Evolutionary conservation across 2,113 vertebrate genomes (phyloP).

Genomic region (Triplophysa tibetana): DNA sequence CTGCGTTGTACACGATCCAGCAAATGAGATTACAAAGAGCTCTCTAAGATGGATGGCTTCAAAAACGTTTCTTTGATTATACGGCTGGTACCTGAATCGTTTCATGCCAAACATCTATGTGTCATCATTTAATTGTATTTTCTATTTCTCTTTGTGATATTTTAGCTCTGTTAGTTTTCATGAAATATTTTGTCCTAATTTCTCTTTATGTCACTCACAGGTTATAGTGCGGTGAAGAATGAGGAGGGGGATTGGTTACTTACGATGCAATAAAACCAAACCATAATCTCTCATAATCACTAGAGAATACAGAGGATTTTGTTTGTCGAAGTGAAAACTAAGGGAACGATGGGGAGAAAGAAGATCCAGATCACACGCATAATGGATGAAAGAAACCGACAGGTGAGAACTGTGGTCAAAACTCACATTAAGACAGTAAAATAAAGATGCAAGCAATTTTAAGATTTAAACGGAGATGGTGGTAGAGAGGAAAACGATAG

Average conservation of each 20-base stretch:
- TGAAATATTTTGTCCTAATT: not conserved
- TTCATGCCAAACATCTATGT: not conserved
- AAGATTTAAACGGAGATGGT: too few relatives aligned
- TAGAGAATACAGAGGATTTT: conserved; percentile 63
- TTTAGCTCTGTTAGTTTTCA: not conserved
- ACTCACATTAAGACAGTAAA: too few relatives aligned
- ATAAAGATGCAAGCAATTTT: too few relatives aligned
- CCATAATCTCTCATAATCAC: conserved; percentile 66
- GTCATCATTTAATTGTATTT: not conserved
- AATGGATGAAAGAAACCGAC: conserved; percentile 94
- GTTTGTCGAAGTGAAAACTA: conserved; percentile 69
- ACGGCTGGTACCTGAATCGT: not conserved
- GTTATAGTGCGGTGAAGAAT: conserved; percentile 57
- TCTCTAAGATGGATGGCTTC: conserved; percentile 16
- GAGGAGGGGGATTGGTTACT: conserved; percentile 60
- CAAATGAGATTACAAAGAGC: conserved; percentile 67
- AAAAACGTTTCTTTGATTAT: not conserved
- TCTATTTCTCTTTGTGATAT: not conserved
- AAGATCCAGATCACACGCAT: conserved; percentile 98
- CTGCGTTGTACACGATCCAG: conserved; percentile 24
- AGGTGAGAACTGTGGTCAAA: conserved; percentile 73
- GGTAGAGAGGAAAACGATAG: too few relatives aligned
- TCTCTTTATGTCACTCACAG: conserved; percentile 56
- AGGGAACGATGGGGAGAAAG: conserved; percentile 90
- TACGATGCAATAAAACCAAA: conserved; percentile 75